Conservation (phyloP, 2,888 invertebrate species). For the Acronicta psi region DNA sequence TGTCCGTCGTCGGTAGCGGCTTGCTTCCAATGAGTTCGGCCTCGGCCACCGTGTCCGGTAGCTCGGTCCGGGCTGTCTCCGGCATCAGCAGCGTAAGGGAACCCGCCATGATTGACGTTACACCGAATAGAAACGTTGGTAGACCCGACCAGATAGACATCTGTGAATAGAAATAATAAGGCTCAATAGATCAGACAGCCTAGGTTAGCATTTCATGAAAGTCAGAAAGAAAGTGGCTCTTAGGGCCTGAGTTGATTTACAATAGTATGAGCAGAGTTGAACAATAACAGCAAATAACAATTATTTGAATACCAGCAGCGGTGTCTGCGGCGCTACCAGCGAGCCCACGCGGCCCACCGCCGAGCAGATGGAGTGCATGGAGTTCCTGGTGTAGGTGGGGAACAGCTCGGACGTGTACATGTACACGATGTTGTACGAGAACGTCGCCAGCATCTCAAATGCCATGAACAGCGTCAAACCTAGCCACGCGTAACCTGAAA, state of each 20-base stretch:
- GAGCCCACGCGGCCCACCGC: slow-evolving; percentile 92
- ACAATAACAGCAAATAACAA: neutral
- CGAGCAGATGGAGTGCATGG: slow-evolving; percentile 91
- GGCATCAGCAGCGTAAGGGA: slow-evolving; percentile 83
- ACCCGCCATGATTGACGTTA: slow-evolving; percentile 81
- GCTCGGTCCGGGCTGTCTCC: slow-evolving; percentile 82
- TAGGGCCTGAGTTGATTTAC: too few relatives aligned
- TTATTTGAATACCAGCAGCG: slow-evolving; percentile 85
- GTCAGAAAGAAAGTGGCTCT: too few relatives aligned
- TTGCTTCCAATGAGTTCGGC: slow-evolving; percentile 78
- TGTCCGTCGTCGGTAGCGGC: slow-evolving; percentile 29
- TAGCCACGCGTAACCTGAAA: slow-evolving; percentile 77
- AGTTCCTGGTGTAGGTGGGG: slow-evolving; percentile 92
- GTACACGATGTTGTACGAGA: slow-evolving; percentile 91
- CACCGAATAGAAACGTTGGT: slow-evolving; percentile 85
- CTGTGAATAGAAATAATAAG: slow-evolving; percentile 61
- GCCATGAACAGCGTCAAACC: slow-evolving; percentile 86
- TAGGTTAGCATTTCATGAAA: neutral
- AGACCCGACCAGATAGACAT: slow-evolving; percentile 82
- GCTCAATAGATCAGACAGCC: neutral
- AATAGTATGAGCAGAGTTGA: neutral
- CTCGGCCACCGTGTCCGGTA: slow-evolving; percentile 86
- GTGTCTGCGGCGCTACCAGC: slow-evolving; percentile 92
- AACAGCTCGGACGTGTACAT: slow-evolving; percentile 93
- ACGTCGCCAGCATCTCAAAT: slow-evolving; percentile 91